Evolutionary conservation across 2,797 vertebrate genomes (phyloP).

Genomic region (Eutrigla gurnardus): DNA sequence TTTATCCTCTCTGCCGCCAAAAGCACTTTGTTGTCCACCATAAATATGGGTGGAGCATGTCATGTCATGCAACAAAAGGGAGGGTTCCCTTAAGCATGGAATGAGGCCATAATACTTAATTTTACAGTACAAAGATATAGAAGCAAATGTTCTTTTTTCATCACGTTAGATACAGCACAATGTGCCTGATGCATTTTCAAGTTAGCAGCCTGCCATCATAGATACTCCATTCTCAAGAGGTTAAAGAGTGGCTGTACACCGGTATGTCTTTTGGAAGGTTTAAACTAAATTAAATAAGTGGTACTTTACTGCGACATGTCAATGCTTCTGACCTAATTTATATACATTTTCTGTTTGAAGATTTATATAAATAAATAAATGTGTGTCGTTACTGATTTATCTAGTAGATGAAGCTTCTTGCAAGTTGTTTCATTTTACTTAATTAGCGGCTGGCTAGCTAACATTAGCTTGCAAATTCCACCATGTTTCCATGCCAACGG

Average conservation of each 20-base stretch:
- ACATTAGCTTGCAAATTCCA: no score
- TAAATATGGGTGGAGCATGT: constrained; percentile 22
- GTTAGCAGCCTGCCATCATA: neutral
- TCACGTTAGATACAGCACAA: neutral
- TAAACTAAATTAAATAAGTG: no score
- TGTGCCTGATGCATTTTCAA: neutral
- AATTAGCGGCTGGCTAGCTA: no score
- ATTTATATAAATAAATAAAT: no score
- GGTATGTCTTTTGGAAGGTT: no score
- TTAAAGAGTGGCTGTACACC: neutral
- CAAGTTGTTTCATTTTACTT: no score
- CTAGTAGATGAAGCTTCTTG: no score
- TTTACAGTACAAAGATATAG: constrained; percentile 10
- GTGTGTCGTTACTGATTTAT: no score
- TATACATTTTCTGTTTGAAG: no score
- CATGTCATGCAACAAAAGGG: constrained; percentile 18
- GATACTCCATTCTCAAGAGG: neutral
- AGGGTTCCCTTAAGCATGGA: neutral
- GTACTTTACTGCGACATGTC: no score
- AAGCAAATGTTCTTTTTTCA: neutral
- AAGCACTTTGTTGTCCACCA: constrained; percentile 12
- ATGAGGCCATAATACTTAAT: neutral
- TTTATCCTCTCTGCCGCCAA: neutral
- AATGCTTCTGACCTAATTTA: no score
- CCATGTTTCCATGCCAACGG: no score